Evolutionary conservation across 2,888 invertebrate species (phyloP).

Genomic region (Epinotia ramella): DNA sequence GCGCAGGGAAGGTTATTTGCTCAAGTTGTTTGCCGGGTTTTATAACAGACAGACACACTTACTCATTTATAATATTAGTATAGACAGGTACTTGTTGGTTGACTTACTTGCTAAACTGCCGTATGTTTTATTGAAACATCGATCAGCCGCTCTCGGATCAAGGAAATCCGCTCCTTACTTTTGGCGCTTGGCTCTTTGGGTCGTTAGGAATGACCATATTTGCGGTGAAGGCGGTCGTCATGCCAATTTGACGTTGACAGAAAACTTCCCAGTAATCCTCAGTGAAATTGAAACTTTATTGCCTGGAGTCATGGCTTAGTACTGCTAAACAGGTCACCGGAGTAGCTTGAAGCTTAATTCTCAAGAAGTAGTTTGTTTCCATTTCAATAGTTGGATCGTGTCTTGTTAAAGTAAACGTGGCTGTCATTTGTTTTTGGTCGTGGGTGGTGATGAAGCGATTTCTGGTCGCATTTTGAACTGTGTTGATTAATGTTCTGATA

Average conservation of each 20-base stretch:
- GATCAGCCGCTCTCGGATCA: conserved; percentile 44
- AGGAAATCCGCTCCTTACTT: conserved; percentile 46
- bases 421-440: conserved; percentile 22
- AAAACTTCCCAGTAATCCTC: not conserved
- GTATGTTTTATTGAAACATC: conserved; percentile 6
- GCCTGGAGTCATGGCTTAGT: not conserved
- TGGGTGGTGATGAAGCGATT: conserved; percentile 30
- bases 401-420: conserved; percentile 13
- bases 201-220: conserved; percentile 57
- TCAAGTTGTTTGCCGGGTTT: too few relatives aligned
- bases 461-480: not conserved
- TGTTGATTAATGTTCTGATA: not conserved
- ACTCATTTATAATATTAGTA: too few relatives aligned
- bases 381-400: conserved; percentile 7
- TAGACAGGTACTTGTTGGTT: not conserved
- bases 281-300: conserved; percentile 5
- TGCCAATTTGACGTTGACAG: conserved; percentile 53
- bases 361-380: not conserved
- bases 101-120: not conserved
- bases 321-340: not conserved
- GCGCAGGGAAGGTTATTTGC: too few relatives aligned
- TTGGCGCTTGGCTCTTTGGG: conserved; percentile 43
- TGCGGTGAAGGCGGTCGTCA: conserved; percentile 47
- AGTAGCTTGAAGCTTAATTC: not conserved
- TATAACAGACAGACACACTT: too few relatives aligned